Evolutionary conservation across 2,797 vertebrate species (phyloP).

Genomic region (Falco rusticolus): DNA sequence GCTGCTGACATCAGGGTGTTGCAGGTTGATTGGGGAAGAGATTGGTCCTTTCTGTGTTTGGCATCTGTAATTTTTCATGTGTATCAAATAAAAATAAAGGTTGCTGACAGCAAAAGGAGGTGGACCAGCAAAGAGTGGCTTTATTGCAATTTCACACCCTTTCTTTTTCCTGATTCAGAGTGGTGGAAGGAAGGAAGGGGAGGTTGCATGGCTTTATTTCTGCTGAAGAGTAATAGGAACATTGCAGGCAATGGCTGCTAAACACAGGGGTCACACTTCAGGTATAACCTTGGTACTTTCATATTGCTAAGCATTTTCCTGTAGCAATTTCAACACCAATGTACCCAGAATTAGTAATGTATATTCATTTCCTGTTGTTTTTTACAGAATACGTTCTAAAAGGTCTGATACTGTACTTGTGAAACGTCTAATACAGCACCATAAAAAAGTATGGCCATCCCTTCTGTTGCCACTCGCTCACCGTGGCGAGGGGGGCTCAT

Average conservation of each 20-base stretch:
- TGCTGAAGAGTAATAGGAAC: not conserved
- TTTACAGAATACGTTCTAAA: not conserved
- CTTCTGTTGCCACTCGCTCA: not conserved
- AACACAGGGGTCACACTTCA: not conserved
- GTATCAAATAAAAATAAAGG: not conserved
- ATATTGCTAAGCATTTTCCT: not conserved
- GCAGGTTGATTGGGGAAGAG: no score
- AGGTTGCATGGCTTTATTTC: not conserved
- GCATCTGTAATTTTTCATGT: not conserved
- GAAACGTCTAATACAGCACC: not conserved
- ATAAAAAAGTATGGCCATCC: not conserved
- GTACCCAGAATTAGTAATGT: not conserved
- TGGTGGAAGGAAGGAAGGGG: not conserved
- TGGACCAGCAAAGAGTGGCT: not conserved
- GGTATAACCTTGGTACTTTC: not conserved
- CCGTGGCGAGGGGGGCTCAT: accelerated
- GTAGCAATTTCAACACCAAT: not conserved
- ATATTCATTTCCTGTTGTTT: not conserved
- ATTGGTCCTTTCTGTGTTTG: not conserved
- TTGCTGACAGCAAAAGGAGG: not conserved
- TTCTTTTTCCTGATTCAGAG: not conserved
- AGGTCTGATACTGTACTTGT: not conserved
- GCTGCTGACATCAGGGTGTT: accelerated
- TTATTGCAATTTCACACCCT: not conserved
- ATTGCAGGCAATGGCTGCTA: not conserved